Conservation (phyloP, 2,797 vertebrate genomes). For the Gallinago nigripennis region DNA sequence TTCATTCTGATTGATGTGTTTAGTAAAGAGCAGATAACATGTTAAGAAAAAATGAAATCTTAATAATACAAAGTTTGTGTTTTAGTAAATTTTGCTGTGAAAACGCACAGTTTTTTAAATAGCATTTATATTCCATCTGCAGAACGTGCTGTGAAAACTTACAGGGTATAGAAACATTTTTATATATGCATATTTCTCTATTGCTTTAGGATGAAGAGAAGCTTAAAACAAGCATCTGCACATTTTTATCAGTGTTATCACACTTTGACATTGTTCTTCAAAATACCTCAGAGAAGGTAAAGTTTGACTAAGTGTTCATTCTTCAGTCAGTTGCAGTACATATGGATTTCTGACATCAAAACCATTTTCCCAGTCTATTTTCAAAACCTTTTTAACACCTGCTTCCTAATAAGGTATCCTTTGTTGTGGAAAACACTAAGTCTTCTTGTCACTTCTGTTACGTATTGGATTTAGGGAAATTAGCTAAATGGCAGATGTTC, state of each 20-base stretch:
- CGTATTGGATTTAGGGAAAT: not conserved
- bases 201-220: constrained; percentile 82
- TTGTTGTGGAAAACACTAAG: not conserved
- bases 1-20: not conserved
- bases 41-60: not conserved
- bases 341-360: not conserved
- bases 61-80: not conserved
- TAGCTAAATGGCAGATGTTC: not conserved
- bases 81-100: not conserved
- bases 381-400: not conserved
- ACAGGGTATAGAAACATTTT: not conserved
- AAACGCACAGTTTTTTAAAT: fast-evolving
- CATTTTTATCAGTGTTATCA: constrained; percentile 90
- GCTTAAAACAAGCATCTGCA: constrained; percentile 91
- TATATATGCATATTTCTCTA: not conserved
- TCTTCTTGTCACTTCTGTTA: not conserved
- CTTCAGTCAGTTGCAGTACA: not conserved
- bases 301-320: not conserved
- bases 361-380: not conserved
- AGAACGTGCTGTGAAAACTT: not conserved
- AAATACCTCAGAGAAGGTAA: constrained; percentile 84
- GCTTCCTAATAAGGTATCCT: not conserved
- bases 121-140: not conserved
- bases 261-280: constrained; percentile 87
- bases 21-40: not conserved